Conservation (phyloP, 1,140 invertebrate species). For the Camponotus floridanus region DNA sequence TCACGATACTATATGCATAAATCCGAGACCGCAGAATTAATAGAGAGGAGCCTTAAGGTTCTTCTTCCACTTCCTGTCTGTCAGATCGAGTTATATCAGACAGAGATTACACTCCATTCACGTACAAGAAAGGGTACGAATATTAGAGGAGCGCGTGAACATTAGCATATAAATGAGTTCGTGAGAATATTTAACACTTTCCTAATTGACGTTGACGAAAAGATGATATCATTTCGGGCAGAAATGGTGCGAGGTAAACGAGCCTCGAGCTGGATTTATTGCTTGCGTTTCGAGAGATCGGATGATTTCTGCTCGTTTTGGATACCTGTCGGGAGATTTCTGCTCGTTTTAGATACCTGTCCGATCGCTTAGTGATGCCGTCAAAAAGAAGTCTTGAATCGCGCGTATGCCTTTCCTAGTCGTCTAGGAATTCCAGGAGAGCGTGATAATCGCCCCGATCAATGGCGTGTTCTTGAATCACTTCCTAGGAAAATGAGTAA, state of each 20-base stretch:
- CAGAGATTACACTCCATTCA: neutral
- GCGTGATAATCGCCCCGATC: slow-evolving; percentile 14
- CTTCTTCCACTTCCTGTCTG: neutral
- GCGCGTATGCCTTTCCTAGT: slow-evolving; percentile 5
- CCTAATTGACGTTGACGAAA: slow-evolving; percentile 45
- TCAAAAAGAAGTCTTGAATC: slow-evolving; percentile 38
- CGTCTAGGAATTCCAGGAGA: neutral
- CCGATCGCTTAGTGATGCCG: slow-evolving; percentile 6
- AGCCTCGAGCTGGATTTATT: neutral
- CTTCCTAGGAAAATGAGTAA: slow-evolving; percentile 21
- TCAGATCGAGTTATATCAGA: neutral
- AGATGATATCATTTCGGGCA: slow-evolving; percentile 10
- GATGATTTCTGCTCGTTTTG: neutral
- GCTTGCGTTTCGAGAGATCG: neutral
- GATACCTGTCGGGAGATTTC: neutral
- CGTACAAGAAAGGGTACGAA: neutral
- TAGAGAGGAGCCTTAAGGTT: slow-evolving; percentile 2
- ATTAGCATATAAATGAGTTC: neutral
- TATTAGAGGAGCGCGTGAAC: neutral
- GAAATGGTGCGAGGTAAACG: neutral
- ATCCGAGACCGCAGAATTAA: slow-evolving; percentile 6
- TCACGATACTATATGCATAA: slow-evolving; percentile 31
- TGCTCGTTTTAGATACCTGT: neutral
- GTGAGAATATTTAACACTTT: slow-evolving; percentile 5
- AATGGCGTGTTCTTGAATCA: slow-evolving; percentile 42